phyloP scores from a whole-genome alignment of 2,797 vertebrate species.

The Muscicapa striata region DNA sequence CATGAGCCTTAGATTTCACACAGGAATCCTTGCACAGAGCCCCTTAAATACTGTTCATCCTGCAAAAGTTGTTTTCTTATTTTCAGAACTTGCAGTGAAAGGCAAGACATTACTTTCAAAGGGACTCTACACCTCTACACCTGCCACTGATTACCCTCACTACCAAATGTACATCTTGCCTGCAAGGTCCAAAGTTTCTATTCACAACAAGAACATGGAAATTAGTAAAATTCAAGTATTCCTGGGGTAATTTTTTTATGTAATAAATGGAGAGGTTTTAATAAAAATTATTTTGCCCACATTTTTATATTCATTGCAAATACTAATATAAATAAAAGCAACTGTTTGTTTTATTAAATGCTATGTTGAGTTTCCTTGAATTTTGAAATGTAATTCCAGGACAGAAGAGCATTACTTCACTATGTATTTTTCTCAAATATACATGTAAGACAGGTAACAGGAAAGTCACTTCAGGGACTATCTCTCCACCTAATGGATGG shows the following conservation, averaged over 20 bases:
- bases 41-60: neutral
- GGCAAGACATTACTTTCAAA: neutral
- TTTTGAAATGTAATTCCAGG: neutral
- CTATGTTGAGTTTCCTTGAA: neutral
- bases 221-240: neutral
- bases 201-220: neutral
- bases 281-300: neutral
- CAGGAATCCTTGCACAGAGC: neutral
- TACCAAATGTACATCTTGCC: neutral
- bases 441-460: neutral
- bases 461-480: neutral
- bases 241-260: neutral
- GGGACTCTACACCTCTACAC: no score
- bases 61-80: neutral
- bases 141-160: rapidly evolving
- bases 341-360: neutral
- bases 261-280: neutral
- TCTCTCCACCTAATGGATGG: neutral
- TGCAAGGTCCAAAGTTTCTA: neutral
- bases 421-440: neutral
- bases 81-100: neutral
- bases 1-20: neutral
- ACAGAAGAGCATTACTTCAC: neutral
- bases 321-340: neutral
- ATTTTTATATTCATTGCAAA: neutral